Evolutionary conservation across 2,888 invertebrate genomes (phyloP).

Genomic region (Andrena flavipes): DNA sequence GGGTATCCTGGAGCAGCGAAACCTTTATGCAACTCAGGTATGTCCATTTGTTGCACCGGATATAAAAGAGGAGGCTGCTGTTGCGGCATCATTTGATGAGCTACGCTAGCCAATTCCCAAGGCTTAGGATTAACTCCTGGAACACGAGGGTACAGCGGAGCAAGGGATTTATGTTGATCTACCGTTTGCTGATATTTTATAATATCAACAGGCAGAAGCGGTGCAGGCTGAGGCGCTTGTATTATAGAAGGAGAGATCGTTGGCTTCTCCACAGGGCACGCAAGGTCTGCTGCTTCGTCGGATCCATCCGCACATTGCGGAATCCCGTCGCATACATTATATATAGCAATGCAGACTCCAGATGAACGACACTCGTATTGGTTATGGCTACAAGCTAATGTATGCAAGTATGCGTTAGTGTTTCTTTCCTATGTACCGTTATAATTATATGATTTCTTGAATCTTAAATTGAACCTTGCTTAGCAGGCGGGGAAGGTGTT

Average conservation of each 20-base stretch:
- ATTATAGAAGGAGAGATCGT: conserved; percentile 80
- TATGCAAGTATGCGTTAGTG: conserved; percentile 32
- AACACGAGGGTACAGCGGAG: conserved; percentile 72
- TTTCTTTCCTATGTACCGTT: not conserved
- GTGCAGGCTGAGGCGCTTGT: conserved; percentile 68
- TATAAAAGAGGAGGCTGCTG: conserved; percentile 73
- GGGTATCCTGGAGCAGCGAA: conserved; percentile 75
- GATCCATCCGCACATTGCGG: conserved; percentile 96
- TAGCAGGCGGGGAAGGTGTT: conserved; percentile 69
- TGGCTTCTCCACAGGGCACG: conserved; percentile 88
- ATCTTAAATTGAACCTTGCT: conserved; percentile 69
- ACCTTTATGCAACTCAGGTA: conserved; percentile 72
- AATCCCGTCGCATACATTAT: conserved; percentile 97
- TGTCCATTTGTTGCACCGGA: conserved; percentile 70
- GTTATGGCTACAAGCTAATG: conserved; percentile 90
- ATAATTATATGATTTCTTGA: not conserved
- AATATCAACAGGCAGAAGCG: conserved; percentile 68
- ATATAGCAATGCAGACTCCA: conserved; percentile 96
- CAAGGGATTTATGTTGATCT: conserved; percentile 75
- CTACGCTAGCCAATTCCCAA: conserved; percentile 74
- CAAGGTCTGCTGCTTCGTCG: conserved; percentile 95
- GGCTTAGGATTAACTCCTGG: conserved; percentile 71
- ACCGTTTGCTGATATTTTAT: conserved; percentile 78
- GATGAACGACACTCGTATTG: conserved; percentile 95
- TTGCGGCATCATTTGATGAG: conserved; percentile 72